phyloP scores from a whole-genome alignment of 2,113 vertebrate species.

The Cercocebus atys region DNA sequence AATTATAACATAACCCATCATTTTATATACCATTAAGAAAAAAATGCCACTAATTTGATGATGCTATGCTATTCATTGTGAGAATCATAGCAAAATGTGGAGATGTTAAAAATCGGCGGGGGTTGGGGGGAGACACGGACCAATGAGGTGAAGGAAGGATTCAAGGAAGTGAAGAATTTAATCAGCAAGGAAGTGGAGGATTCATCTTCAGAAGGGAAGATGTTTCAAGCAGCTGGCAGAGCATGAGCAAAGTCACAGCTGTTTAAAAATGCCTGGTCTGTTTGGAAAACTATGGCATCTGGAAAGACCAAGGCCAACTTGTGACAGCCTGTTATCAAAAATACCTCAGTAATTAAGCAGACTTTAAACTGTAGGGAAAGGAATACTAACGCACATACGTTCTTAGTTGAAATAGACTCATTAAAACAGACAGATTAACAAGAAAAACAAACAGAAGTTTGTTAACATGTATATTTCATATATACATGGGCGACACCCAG shows the following conservation, averaged over 20 bases:
- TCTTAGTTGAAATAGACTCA: background rate
- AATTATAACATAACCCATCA: background rate
- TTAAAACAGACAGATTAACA: background rate
- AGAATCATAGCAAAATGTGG: background rate
- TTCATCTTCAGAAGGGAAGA: background rate
- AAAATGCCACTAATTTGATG: background rate
- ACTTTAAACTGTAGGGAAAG: background rate
- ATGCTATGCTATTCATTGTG: background rate
- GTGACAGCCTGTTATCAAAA: background rate
- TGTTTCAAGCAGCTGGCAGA: background rate
- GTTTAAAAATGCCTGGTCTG: background rate
- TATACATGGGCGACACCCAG: background rate
- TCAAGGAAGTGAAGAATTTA: background rate
- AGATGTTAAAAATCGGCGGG: background rate
- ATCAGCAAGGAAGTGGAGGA: background rate
- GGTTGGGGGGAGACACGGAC: background rate
- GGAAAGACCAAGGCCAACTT: background rate
- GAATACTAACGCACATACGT: background rate
- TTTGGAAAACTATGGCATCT: background rate
- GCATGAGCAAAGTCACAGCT: background rate
- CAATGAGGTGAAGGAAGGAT: too few relatives aligned
- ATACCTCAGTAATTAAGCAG: background rate
- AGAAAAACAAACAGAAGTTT: background rate
- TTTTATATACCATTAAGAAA: background rate
- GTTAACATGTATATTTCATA: background rate